These are phyloP conservation scores for Fistularia commersonii DNA, from an alignment of 2,797 vertebrate species.

Conservation along the genomic window DNA sequence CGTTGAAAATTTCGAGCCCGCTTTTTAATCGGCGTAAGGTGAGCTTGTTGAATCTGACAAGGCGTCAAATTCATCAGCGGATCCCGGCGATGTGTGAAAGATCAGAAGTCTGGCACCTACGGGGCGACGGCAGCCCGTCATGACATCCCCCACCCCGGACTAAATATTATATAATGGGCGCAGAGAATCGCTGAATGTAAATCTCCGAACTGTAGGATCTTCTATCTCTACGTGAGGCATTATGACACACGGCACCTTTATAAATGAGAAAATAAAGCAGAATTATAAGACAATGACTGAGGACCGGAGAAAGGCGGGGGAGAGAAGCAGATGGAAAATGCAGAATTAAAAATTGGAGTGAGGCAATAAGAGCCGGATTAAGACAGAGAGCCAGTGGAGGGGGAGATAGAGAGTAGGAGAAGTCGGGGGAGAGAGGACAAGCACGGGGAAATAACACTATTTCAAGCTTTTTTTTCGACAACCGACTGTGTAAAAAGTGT, in stretches of 20 bases:
- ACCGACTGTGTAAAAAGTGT: slow-evolving; percentile 44
- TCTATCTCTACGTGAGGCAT: slow-evolving; percentile 14
- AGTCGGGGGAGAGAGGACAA: slow-evolving; percentile 51
- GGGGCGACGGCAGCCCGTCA: too few relatives aligned
- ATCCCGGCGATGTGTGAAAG: not conserved
- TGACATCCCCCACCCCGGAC: too few relatives aligned
- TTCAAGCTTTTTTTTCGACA: slow-evolving; percentile 42
- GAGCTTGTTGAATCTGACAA: too few relatives aligned
- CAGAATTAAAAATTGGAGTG: slow-evolving; percentile 39
- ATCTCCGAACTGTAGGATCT: not conserved
- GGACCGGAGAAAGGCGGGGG: slow-evolving; percentile 4
- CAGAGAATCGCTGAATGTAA: too few relatives aligned
- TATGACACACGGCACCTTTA: slow-evolving; percentile 9
- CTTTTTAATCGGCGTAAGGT: too few relatives aligned
- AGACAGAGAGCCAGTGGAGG: slow-evolving; percentile 18
- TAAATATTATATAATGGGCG: too few relatives aligned
- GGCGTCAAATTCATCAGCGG: not conserved
- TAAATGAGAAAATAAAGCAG: slow-evolving; percentile 11
- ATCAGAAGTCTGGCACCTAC: too few relatives aligned
- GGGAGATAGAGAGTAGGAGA: slow-evolving; percentile 35
- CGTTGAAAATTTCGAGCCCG: too few relatives aligned
- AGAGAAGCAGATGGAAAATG: slow-evolving; percentile 35
- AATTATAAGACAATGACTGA: slow-evolving; percentile 15
- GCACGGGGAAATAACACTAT: slow-evolving; percentile 53
- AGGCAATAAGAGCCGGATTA: slow-evolving; percentile 44